Conservation (phyloP, 1,140 invertebrate genomes). For the Maconellicoccus hirsutus region DNA sequence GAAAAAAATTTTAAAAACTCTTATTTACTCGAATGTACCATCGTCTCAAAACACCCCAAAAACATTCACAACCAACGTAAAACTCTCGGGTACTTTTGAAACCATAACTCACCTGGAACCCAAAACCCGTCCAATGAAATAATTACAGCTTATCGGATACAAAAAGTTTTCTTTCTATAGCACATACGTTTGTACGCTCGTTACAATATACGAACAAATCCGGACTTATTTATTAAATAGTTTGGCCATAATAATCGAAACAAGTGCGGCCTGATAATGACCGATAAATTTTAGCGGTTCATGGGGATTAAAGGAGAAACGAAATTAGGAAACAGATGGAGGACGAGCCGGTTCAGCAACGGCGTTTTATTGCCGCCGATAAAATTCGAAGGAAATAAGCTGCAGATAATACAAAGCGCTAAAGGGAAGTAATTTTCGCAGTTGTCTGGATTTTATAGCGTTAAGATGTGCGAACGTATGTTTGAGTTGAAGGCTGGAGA, state of each 20-base stretch:
- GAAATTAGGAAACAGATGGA: not conserved
- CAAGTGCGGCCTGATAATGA: slow-evolving; percentile 7
- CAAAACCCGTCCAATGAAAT: not conserved
- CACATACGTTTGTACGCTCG: not conserved
- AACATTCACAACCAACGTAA: too few species aligned
- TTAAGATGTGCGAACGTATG: slow-evolving; percentile 11
- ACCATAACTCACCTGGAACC: not conserved
- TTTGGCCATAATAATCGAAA: slow-evolving; percentile 9
- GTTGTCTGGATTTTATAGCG: slow-evolving; percentile 17
- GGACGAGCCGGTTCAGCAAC: not conserved
- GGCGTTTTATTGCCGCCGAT: slow-evolving; percentile 15
- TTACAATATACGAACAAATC: not conserved
- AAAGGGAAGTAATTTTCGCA: slow-evolving; percentile 16
- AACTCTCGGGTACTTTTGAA: not conserved
- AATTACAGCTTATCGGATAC: slow-evolving; percentile 8
- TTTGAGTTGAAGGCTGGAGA: not conserved
- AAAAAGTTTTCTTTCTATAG: not conserved
- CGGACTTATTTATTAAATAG: slow-evolving; percentile 9
- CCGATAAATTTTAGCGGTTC: slow-evolving; percentile 7
- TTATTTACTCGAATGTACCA: too few species aligned
- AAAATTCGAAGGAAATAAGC: slow-evolving; percentile 15
- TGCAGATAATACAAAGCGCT: slow-evolving; percentile 5
- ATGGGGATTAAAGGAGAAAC: slow-evolving; percentile 3
- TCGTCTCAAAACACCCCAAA: too few species aligned
- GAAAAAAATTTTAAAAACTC: too few species aligned